Base-by-base conservation (phyloP, 2,113 vertebrate species). In the Epinephelus cyanopodus region DNA sequence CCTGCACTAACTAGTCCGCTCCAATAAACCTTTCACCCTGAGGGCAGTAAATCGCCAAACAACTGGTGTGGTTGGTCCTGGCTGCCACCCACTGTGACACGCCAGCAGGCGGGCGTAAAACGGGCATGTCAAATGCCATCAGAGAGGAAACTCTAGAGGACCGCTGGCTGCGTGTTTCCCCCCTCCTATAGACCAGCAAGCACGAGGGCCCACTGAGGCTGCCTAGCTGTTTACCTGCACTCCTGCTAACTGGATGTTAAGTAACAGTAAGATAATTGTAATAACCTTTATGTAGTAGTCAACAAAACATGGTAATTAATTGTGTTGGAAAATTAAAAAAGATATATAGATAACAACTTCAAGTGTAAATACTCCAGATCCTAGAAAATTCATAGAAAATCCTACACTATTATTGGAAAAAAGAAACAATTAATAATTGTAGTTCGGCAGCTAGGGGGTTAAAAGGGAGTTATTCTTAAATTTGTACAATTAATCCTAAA, bases 1-100 rank as follows among this genome's bases (percentile, higher is more conserved):
- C 73, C 47, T 75, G 83, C 65, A 83, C 94, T 94, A 95, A 95
- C 94, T 93, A 90, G 93, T 92, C 79, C 67, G 57, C 58, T 89
- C 89, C 87, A 95, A 92, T 95, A 95, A 94, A 95, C 93, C 94
- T 93, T 94, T 94, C 92, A 94, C 92, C 94, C 67, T 17, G 5
- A 37, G 37, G 79, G 90, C 81, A 60, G 85, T 96, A 95, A 95
- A 95, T 95, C 89, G 77, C 78, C 75, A 85, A 89, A 94, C 93
- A 96, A 95, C 95, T 95, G 94, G 85, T 90, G 91, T 87, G 85
- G 83, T 79, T 83, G 87, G 88, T 72, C 53, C 78, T 45, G 42
- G 42, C 42, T 88, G 93, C 95, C 95, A 96, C 94, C 95, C 95
- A 95, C 94, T 89, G 92, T 86, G 93, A 87, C 84, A 63, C 82